phyloP scores from a whole-genome alignment of 2,797 vertebrate species.

The Hippoglossus hippoglossus region DNA sequence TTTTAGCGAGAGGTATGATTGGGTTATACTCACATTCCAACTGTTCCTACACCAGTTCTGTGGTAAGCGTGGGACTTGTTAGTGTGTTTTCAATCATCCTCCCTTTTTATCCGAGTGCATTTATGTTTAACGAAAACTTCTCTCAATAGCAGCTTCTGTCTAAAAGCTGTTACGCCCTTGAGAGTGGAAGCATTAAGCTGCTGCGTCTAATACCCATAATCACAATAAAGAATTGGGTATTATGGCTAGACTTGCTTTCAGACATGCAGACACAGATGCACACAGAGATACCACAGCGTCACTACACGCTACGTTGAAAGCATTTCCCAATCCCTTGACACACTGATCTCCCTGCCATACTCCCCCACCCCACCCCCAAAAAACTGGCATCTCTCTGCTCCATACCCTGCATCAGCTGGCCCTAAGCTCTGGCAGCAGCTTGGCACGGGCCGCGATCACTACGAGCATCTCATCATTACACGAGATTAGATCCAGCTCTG shows the following conservation, averaged over 20 bases:
- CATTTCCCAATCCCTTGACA: slow-evolving; percentile 51
- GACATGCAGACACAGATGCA: slow-evolving; percentile 34
- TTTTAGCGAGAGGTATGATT: slow-evolving; percentile 53
- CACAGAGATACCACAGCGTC: slow-evolving; percentile 29
- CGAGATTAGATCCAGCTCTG: slow-evolving; percentile 64
- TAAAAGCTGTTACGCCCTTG: slow-evolving; percentile 25
- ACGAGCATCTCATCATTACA: slow-evolving; percentile 66
- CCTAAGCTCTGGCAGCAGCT: slow-evolving; percentile 68
- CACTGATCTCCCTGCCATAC: slow-evolving; percentile 62
- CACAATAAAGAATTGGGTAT: slow-evolving; percentile 25
- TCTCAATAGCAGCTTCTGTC: slow-evolving; percentile 1
- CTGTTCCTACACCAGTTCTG: slow-evolving; percentile 59
- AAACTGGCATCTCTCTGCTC: slow-evolving; percentile 69
- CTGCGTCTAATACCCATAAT: slow-evolving; percentile 37
- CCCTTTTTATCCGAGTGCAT: slow-evolving; percentile 19
- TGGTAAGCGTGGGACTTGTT: slow-evolving; percentile 61
- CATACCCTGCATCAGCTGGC: slow-evolving; percentile 63
- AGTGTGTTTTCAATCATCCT: slow-evolving; percentile 34
- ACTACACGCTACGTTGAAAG: slow-evolving; percentile 30
- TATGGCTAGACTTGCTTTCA: slow-evolving; percentile 8
- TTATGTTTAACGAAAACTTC: slow-evolving; percentile 26
- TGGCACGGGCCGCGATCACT: slow-evolving; percentile 63
- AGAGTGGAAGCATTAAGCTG: slow-evolving; percentile 28
- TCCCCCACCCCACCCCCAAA: slow-evolving; percentile 3
- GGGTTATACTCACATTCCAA: slow-evolving; percentile 44